Evolutionary conservation across 30 jellyfish, hydroid and myxozoan species (phyloP).

Genomic region (Cassiopea xamachana): DNA sequence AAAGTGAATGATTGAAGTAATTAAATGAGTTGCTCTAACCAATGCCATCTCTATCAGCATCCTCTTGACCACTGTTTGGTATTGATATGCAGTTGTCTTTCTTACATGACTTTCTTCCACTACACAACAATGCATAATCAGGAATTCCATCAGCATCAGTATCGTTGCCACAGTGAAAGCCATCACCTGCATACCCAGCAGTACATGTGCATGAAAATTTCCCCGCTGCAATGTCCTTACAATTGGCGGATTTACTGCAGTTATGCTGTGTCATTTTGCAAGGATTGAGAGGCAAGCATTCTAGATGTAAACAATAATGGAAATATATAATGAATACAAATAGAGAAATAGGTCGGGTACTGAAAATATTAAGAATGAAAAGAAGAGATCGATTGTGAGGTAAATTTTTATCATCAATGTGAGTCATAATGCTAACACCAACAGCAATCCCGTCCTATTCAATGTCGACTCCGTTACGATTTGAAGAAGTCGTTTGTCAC

Average conservation of each 20-base stretch:
- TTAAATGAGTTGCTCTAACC: neutral
- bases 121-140: constrained; percentile 31
- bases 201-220: constrained; percentile 32
- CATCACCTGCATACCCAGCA: constrained; percentile 65
- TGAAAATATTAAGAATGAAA: no score
- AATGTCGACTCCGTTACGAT: no score
- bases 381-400: no score
- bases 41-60: constrained; percentile 59
- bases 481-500: no score
- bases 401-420: no score
- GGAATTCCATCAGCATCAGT: constrained; percentile 77
- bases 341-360: neutral
- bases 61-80: constrained; percentile 82
- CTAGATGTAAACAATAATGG: neutral
- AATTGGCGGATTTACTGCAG: constrained; percentile 58
- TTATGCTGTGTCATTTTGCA: constrained; percentile 38
- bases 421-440: no score
- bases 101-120: constrained; percentile 22
- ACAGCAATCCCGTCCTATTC: no score
- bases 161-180: constrained; percentile 49
- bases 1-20: no score
- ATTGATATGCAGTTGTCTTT: constrained; percentile 61
- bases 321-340: neutral
- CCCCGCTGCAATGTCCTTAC: constrained; percentile 27
- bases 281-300: constrained; percentile 37